These are phyloP conservation scores for Lerista edwardsae DNA, from an alignment of 2,797 vertebrate genomes.

Conservation along the genomic window DNA sequence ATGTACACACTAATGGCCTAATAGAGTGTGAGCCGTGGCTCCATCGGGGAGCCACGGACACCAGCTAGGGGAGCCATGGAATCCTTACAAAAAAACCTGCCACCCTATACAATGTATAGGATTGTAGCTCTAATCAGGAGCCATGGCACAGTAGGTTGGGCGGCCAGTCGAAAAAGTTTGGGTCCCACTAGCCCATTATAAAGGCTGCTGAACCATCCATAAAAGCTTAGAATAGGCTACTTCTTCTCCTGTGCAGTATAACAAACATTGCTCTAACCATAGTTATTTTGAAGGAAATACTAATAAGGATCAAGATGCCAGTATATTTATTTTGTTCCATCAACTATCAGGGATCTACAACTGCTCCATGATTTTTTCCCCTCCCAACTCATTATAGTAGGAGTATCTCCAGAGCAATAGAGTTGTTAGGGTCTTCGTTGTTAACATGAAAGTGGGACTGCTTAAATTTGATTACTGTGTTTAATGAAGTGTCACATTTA, in stretches of 20 bases:
- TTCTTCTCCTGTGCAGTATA: not conserved
- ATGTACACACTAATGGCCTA: slow-evolving; percentile 14
- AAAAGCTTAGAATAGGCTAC: not conserved
- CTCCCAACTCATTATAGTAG: slow-evolving; percentile 56
- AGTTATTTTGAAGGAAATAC: not conserved
- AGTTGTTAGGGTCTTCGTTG: slow-evolving; percentile 67
- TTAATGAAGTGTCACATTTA: slow-evolving; percentile 82
- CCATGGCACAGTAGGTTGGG: too few species aligned
- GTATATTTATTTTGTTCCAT: slow-evolving; percentile 52
- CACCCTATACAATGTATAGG: too few species aligned
- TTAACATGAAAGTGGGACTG: slow-evolving; percentile 72
- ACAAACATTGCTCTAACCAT: not conserved
- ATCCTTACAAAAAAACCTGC: too few species aligned
- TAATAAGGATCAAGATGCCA: slow-evolving; percentile 1
- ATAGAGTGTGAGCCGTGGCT: too few species aligned
- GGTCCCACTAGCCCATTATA: not conserved
- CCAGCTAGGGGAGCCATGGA: too few species aligned
- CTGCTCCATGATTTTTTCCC: slow-evolving; percentile 40
- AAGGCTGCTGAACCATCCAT: not conserved
- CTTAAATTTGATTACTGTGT: slow-evolving; percentile 81
- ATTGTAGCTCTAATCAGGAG: too few species aligned
- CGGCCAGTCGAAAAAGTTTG: too few species aligned
- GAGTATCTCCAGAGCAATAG: slow-evolving; percentile 68
- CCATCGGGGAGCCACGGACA: too few species aligned
- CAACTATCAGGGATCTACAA: slow-evolving; percentile 34